Evolutionary conservation across 2,113 vertebrate genomes (phyloP).

Genomic region (Holacanthus passer): DNA sequence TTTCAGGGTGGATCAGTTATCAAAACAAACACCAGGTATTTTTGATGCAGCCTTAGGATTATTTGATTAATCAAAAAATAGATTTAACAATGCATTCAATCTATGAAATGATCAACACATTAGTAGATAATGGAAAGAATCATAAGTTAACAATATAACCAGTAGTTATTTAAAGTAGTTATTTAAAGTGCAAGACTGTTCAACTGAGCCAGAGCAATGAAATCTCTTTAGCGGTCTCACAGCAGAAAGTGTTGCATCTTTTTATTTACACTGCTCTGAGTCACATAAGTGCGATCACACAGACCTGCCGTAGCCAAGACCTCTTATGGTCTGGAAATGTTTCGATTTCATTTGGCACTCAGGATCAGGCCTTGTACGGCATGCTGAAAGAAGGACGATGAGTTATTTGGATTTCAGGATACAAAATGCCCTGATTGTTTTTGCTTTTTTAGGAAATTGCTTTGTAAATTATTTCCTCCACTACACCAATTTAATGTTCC

Average conservation of each 20-base stretch:
- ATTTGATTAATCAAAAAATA: not conserved
- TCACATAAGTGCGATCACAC: constrained; percentile 31
- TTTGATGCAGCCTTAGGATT: not conserved
- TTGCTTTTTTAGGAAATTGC: constrained; percentile 1
- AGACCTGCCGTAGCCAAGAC: constrained; percentile 2
- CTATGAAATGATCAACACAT: not conserved
- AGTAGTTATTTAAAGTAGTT: not conserved
- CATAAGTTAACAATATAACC: not conserved
- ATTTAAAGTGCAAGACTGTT: constrained; percentile 24
- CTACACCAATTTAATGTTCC: not conserved
- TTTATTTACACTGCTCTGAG: constrained; percentile 47
- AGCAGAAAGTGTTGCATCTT: constrained; percentile 48
- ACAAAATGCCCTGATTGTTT: not conserved
- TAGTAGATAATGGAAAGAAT: not conserved
- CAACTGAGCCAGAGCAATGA: constrained; percentile 8
- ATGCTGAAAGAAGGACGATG: not conserved
- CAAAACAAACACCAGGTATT: no score
- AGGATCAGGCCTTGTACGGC: constrained; percentile 32
- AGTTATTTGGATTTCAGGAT: constrained; percentile 17
- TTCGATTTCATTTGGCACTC: constrained; percentile 45
- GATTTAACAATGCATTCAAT: not conserved
- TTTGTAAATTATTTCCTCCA: not conserved
- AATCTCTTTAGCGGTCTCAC: constrained; percentile 23
- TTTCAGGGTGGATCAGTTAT: no score
- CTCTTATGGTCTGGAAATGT: constrained; percentile 72